Evolutionary conservation across 64 coral and sea anemone species (phyloP), one percentile per base, ranked within the genome.

Genomic region (Montipora sp.): DNA sequence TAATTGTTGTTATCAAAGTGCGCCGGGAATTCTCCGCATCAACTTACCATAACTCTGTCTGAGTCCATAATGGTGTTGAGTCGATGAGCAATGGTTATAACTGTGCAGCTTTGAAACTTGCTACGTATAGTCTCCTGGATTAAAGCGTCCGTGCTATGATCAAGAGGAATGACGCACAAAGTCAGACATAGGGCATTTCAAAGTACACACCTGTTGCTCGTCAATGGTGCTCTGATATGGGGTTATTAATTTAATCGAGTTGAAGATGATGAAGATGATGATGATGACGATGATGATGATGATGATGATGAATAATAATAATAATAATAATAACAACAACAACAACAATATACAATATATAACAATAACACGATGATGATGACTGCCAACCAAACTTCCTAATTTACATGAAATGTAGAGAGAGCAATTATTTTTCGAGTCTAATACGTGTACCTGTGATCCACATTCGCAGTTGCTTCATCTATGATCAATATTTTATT

Each of bases 31-130:
- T 66, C 61, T 66, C 19, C 5, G 53, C 15, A 2, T 1, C 16
- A 23, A 12, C 75, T 73, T 79, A 96, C 94, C 94, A 96, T 89
- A 14, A 96, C 94, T 57, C 94, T 77, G 48, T 96, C 94, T 24
- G 94, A 96, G 48, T 96, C 94, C 94, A 96, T 96, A 3, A 96
- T 96, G 27, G 94, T 96, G 65, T 96, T 96, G 8, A 96, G 95
- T 44, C 95, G 79, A 43, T 96, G 95, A 74, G 95, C 95, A 69
- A 96, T 96, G 2, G 95, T 96, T 60, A 96, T 7, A 8, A 96
- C 95, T 55, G 95, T 96, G 48, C 95, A 96, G 45, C 88, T 71
- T 59, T 92, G 81, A 16, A 96, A 96, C 90, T 96, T 96, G 73
- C 88, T 96, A 8, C 95, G 90, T 60, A 96, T 87, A 3, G 95